phyloP scores from a whole-genome alignment of 2,797 vertebrate genomes.

The Pteropus rufus region DNA sequence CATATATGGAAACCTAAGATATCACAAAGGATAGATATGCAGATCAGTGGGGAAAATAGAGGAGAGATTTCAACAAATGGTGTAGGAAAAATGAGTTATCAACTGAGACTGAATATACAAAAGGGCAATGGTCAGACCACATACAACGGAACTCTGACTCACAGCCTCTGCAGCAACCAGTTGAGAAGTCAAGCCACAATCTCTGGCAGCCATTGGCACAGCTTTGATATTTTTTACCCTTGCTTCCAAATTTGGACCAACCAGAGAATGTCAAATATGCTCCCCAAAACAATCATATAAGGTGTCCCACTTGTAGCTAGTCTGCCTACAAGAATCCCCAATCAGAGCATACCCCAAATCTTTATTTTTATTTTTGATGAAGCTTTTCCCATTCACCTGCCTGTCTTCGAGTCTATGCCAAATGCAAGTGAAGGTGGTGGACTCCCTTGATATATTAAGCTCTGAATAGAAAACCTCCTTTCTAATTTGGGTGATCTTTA shows the following conservation, averaged over 20 bases:
- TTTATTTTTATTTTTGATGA: neutral
- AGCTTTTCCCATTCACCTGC: neutral
- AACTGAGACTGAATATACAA: neutral
- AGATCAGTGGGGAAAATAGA: neutral
- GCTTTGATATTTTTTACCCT: neutral
- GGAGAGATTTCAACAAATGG: neutral
- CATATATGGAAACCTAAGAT: neutral
- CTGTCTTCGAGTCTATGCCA: neutral
- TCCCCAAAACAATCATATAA: neutral
- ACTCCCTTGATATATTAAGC: neutral
- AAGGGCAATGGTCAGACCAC: neutral
- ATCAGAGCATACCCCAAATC: neutral
- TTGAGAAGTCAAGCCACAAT: neutral
- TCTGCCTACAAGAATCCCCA: neutral
- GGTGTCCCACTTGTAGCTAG: neutral
- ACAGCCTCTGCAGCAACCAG: neutral
- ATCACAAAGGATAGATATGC: no score
- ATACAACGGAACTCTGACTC: neutral
- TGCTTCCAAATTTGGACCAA: neutral
- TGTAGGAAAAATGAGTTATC: neutral
- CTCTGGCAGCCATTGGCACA: neutral
- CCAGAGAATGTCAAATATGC: neutral
- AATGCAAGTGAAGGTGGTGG: neutral
- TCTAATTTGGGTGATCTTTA: neutral
- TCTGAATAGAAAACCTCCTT: neutral